Conservation (phyloP, 2,797 vertebrate species). For the Hydrolagus colliei region DNA sequence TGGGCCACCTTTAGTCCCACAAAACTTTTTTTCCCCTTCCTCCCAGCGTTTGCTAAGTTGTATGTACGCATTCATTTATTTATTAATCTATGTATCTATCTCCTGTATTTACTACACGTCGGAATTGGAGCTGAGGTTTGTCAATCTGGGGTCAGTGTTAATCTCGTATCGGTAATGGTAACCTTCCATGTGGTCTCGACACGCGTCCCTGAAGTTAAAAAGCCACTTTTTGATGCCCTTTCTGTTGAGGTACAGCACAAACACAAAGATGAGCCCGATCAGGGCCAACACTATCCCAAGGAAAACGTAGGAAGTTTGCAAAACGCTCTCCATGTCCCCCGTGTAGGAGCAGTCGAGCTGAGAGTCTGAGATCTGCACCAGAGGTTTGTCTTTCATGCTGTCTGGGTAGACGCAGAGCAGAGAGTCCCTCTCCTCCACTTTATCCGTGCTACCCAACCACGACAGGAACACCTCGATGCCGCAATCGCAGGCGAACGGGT, state of each 20-base stretch:
- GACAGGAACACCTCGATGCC: slow-evolving; percentile 59
- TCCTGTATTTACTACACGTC: slow-evolving; percentile 62
- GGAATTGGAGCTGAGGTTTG: slow-evolving; percentile 87
- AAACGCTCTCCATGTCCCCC: slow-evolving; percentile 57
- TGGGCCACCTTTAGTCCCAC: not conserved
- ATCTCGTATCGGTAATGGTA: slow-evolving; percentile 98
- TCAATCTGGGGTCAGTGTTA: slow-evolving; percentile 83
- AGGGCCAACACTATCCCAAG: slow-evolving; percentile 90
- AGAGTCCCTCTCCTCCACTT: slow-evolving; percentile 54
- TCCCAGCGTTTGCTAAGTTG: too few species aligned
- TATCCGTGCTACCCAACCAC: slow-evolving; percentile 72
- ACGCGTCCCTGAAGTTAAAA: slow-evolving; percentile 92
- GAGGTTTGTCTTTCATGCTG: slow-evolving; percentile 48
- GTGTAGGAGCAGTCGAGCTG: slow-evolving; percentile 61
- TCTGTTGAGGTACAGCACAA: slow-evolving; percentile 94
- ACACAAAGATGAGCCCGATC: slow-evolving; percentile 90
- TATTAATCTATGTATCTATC: too few species aligned
- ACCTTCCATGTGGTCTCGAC: slow-evolving; percentile 98
- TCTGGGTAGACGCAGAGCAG: slow-evolving; percentile 67
- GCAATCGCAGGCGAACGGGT: slow-evolving; percentile 84
- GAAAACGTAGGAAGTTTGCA: slow-evolving; percentile 94
- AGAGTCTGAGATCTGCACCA: slow-evolving; percentile 58
- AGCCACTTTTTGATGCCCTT: slow-evolving; percentile 98
- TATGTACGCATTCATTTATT: too few species aligned
- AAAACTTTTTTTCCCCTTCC: too few species aligned